Percentiles rank a stretch among this genome's conserved stretches.
phyloP scores from a whole-genome alignment of 2,888 invertebrate species.

The Halictus quadricinctus region DNA sequence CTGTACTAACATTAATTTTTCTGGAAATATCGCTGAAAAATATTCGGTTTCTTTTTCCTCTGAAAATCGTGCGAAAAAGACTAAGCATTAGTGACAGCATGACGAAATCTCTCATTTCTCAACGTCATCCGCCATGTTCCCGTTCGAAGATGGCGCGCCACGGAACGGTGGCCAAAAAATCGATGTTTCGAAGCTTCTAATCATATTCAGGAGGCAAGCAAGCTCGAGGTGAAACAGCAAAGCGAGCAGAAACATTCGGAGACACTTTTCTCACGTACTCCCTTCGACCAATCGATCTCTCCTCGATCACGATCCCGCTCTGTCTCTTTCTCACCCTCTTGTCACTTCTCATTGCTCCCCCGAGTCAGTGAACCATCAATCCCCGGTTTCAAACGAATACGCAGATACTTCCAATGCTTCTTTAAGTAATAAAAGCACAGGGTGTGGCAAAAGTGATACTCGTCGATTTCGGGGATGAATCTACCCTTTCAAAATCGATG shows the following conservation, averaged over 20 bases:
- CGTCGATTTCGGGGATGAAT: background rate
- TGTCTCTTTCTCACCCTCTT: background rate
- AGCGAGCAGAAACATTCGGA: background rate
- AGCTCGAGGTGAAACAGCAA: background rate
- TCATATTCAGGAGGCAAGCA: constrained; percentile 5
- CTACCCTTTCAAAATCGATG: background rate
- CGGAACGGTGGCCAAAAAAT: background rate
- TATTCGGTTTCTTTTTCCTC: background rate
- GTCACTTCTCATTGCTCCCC: background rate
- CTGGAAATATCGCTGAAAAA: background rate
- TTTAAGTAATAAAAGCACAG: background rate
- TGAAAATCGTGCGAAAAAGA: background rate
- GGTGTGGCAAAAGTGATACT: background rate
- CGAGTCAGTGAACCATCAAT: constrained; percentile 4
- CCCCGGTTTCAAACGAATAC: background rate
- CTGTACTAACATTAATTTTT: background rate
- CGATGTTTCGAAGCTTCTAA: background rate
- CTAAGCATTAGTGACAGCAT: background rate
- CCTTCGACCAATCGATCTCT: background rate
- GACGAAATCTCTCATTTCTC: background rate
- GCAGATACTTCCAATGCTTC: background rate
- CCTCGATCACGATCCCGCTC: constrained; percentile 4
- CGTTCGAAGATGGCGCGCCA: constrained; percentile 2
- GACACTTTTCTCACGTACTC: background rate
- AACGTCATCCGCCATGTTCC: background rate